Evolutionary conservation across 2,113 vertebrate genomes (phyloP).

Genomic region (Eudorcas thomsonii): DNA sequence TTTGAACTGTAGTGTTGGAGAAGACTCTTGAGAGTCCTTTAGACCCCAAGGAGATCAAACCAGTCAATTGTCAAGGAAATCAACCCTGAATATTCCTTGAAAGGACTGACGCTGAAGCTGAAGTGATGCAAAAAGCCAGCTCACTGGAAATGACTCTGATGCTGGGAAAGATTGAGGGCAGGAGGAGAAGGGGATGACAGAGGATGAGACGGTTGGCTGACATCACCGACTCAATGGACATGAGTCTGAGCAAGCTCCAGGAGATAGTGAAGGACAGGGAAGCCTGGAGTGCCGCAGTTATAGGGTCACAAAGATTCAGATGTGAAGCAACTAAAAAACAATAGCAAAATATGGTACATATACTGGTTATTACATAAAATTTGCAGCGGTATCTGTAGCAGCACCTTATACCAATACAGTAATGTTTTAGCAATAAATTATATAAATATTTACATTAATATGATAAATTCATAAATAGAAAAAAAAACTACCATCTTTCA

Average conservation of each 20-base stretch:
- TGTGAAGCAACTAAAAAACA: background rate
- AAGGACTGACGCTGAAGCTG: background rate
- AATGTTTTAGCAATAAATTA: background rate
- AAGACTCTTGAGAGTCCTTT: background rate
- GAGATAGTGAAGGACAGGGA: background rate
- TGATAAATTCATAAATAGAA: background rate
- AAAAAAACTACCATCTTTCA: background rate
- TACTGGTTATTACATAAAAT: background rate
- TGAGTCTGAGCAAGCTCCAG: background rate
- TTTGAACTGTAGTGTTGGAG: background rate
- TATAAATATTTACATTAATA: background rate
- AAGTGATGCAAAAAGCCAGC: background rate
- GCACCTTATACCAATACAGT: background rate
- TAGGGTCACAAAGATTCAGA: background rate
- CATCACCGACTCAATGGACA: background rate
- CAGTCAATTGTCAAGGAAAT: background rate
- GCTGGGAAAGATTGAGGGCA: background rate
- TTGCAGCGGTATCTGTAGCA: background rate
- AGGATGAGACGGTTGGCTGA: background rate
- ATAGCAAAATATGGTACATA: background rate
- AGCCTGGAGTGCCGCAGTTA: background rate
- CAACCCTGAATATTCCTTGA: background rate
- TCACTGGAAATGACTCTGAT: background rate
- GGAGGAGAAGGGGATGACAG: background rate
- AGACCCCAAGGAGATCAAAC: background rate